phyloP scores from a whole-genome alignment of 1,140 invertebrate genomes.

The Potamilus streckersoni region DNA sequence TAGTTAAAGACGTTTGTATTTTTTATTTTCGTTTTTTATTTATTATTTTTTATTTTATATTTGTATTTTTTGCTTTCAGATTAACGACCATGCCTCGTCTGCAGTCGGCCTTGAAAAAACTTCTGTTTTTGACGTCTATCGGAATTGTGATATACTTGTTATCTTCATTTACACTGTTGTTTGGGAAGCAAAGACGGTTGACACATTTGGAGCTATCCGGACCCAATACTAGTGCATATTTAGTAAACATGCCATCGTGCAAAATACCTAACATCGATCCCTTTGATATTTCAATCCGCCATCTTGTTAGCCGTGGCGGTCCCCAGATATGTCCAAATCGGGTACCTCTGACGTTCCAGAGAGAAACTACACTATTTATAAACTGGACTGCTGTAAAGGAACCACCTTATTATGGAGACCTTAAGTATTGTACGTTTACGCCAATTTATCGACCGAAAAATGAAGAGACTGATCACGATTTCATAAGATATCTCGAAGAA shows the following conservation, averaged over 20 bases:
- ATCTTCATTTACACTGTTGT: too few relatives aligned
- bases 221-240: background rate
- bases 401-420: slow-evolving; percentile 39
- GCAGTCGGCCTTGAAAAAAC: too few relatives aligned
- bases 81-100: too few relatives aligned
- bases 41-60: too few relatives aligned
- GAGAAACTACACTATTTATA: slow-evolving; percentile 44
- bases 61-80: too few relatives aligned
- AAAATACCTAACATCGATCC: slow-evolving; percentile 31
- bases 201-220: too few relatives aligned
- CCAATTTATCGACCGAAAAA: slow-evolving; percentile 49
- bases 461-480: slow-evolving; percentile 28
- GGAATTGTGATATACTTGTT: too few relatives aligned
- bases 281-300: slow-evolving; percentile 15
- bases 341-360: slow-evolving; percentile 62
- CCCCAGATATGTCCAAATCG: slow-evolving; percentile 68
- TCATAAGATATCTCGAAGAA: slow-evolving; percentile 28
- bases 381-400: slow-evolving; percentile 41
- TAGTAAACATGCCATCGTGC: slow-evolving; percentile 23
- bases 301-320: slow-evolving; percentile 21
- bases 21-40: too few relatives aligned
- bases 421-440: slow-evolving; percentile 56
- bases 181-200: too few relatives aligned
- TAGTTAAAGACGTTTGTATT: too few relatives aligned
- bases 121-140: too few relatives aligned